Evolutionary conservation across 1,140 invertebrate species (phyloP), one percentile per base, ranked within the genome.

Genomic region (Meteorus sp.): DNA sequence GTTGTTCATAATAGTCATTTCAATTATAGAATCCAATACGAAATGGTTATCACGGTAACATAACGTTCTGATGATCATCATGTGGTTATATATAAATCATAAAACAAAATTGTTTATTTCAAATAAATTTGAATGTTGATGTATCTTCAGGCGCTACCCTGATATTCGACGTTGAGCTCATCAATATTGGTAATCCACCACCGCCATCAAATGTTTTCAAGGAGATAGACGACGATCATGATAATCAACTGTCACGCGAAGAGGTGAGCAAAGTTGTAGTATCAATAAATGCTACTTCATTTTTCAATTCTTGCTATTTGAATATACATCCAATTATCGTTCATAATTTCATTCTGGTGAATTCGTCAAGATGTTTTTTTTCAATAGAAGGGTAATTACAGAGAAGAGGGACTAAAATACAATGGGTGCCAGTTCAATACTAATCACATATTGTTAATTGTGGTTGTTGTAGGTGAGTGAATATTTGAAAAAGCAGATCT

Each of bases 171-270:
- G 94, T 95, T 43, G 95, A 98, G 74, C 84, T 97, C 9, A 85
- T 97, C 70, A 89, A 91, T 77, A 94, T 97, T 72, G 90, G 93
- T 43, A 91, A 95, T 68, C 87, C 91, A 0, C 88, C 90, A 25
- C 88, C 92, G 48, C 87, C 88, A 35, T 90, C 91, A 50, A 98
- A 98, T 75, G 92, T 98, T 13, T 98, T 98, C 84, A 97, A 96
- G 76, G 92, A 97, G 82, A 97, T 98, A 72, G 95, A 98, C 74
- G 81, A 84, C 43, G 89, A 98, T 76, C 83, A 86, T 61, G 93
- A 98, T 83, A 91, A 93, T 72, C 87, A 90, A 78, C 84, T 98
- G 53, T 95, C 93, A 53, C 85, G 92, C 73, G 94, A 97, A 85
- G 95, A 97, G 88, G 93, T 96, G 87, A 86, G 81, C 71, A 66